Percentiles rank a stretch among this genome's conserved stretches.
These are phyloP conservation scores for Athalia rosae DNA, from an alignment of 2,888 invertebrate genomes.

Conservation along the genomic window DNA sequence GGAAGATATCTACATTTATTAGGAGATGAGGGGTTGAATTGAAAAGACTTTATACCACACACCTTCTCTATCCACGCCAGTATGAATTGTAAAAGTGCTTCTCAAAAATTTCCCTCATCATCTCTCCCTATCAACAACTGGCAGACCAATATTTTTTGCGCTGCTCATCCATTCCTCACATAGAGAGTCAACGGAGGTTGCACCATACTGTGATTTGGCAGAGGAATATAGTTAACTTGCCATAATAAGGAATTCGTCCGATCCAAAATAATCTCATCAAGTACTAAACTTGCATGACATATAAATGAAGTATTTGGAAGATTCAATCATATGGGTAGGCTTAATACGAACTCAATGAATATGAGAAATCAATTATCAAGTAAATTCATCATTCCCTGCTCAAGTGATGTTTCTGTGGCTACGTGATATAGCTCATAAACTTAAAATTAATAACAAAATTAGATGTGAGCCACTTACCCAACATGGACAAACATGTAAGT, in stretches of 20 bases:
- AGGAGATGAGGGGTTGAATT: constrained; percentile 7
- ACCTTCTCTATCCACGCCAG: constrained; percentile 54
- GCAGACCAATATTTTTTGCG: constrained; percentile 2
- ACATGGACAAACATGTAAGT: constrained; percentile 98
- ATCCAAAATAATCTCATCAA: constrained; percentile 15
- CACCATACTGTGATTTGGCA: constrained; percentile 3
- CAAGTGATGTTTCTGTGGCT: background rate
- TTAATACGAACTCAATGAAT: background rate
- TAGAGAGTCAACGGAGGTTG: background rate
- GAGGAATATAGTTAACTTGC: constrained; percentile 18
- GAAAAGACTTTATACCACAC: constrained; percentile 43
- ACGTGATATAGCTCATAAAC: constrained; percentile 8
- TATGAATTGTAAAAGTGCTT: constrained; percentile 45
- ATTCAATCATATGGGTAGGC: constrained; percentile 7
- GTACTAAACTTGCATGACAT: background rate
- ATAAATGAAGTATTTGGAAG: background rate
- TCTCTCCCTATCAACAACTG: constrained; percentile 24
- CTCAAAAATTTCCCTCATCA: constrained; percentile 12
- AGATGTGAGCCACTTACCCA: constrained; percentile 78
- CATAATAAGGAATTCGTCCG: constrained; percentile 6
- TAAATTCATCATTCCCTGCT: constrained; percentile 10
- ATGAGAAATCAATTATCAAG: background rate
- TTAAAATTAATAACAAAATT: constrained; percentile 10
- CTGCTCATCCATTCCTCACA: constrained; percentile 13
- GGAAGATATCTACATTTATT: background rate